Conservation (phyloP, 2,888 invertebrate species). For the Catocala fraxini region DNA sequence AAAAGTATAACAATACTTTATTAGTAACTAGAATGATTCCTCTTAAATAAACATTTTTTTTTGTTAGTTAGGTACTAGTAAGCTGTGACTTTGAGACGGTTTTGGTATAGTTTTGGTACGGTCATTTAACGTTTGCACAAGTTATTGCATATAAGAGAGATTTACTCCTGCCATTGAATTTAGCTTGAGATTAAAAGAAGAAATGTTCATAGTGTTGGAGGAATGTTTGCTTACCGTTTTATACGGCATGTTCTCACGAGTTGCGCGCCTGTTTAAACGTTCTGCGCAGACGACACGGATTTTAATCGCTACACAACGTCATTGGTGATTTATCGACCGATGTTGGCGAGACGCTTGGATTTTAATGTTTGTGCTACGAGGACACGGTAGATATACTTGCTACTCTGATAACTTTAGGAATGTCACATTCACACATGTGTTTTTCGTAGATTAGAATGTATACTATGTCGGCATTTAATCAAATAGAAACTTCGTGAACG, state of each 20-base stretch:
- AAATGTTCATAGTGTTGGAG: slow-evolving; percentile 52
- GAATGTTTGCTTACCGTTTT: slow-evolving; percentile 65
- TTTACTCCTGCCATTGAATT: slow-evolving; percentile 24
- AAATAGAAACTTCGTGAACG: neutral
- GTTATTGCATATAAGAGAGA: too few species aligned
- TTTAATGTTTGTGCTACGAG: slow-evolving; percentile 50
- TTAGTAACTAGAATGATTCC: too few species aligned
- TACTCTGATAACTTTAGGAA: slow-evolving; percentile 34
- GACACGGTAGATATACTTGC: slow-evolving; percentile 48
- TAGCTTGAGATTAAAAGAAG: slow-evolving; percentile 36
- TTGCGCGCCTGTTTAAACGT: slow-evolving; percentile 65
- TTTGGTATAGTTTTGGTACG: too few species aligned
- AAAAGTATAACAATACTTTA: neutral
- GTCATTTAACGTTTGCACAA: too few species aligned
- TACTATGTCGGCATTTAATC: neutral
- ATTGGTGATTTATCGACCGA: slow-evolving; percentile 75
- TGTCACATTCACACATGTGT: slow-evolving; percentile 33
- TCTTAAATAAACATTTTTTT: too few species aligned
- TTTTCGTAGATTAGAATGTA: slow-evolving; percentile 15
- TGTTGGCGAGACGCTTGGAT: slow-evolving; percentile 55
- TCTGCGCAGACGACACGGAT: slow-evolving; percentile 73
- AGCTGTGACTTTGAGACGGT: too few species aligned
- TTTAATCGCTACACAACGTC: slow-evolving; percentile 77
- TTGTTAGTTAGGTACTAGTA: too few species aligned
- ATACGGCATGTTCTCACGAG: slow-evolving; percentile 76